These are phyloP conservation scores for Trichonephila clavipes DNA, from an alignment of 1,140 invertebrate genomes.

Conservation along the genomic window DNA sequence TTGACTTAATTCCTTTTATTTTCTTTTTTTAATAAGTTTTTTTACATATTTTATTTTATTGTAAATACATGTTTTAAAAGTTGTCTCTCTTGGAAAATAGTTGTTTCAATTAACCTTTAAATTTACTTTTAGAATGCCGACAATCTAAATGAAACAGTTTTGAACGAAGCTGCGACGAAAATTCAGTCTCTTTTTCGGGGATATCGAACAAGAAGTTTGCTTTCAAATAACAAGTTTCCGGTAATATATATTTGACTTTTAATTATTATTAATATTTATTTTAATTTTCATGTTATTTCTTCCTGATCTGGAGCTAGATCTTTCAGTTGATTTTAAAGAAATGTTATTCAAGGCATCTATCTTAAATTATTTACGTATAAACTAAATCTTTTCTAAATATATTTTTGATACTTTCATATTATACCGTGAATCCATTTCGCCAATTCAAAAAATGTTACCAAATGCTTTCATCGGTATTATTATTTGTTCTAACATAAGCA, in stretches of 20 bases:
- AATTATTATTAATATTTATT: neutral
- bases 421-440: too few species aligned
- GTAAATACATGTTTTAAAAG: neutral
- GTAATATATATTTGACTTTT: neutral
- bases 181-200: conserved; percentile 95
- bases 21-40: neutral
- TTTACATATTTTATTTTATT: neutral
- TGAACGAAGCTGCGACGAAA: conserved; percentile 91
- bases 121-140: conserved; percentile 51
- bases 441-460: too few species aligned
- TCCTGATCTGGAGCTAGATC: too few species aligned
- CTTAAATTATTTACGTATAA: too few species aligned
- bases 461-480: too few species aligned
- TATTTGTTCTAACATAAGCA: too few species aligned
- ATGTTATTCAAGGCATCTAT: too few species aligned
- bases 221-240: conserved; percentile 78
- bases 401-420: too few species aligned
- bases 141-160: conserved; percentile 84
- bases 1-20: neutral
- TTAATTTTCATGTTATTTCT: too few species aligned
- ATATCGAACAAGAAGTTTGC: conserved; percentile 91
- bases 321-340: too few species aligned
- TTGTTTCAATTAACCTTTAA: neutral
- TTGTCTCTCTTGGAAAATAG: neutral
- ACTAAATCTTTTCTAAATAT: too few species aligned